Percentiles rank a stretch among this genome's conserved stretches.
Evolutionary conservation across 2,888 invertebrate species (phyloP).

Genomic region (Dorcus hopei): DNA sequence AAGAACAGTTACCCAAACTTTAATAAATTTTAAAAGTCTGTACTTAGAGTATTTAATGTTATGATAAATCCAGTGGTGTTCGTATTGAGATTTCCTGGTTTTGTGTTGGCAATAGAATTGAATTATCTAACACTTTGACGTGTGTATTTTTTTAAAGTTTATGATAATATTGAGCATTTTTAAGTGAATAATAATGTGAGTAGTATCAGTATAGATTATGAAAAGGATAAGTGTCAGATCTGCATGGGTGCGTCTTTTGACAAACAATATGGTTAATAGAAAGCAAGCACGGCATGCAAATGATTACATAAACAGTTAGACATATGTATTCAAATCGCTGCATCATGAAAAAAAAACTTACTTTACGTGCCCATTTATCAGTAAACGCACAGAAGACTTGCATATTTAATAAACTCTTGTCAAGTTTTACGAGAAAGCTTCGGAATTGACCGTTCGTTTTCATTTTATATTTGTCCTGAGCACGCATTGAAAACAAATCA

Average conservation of each 20-base stretch:
- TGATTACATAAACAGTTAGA: slow-evolving; percentile 7
- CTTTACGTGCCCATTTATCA: not conserved
- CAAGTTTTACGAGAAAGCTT: not conserved
- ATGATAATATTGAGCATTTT: not conserved
- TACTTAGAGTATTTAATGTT: no score
- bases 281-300: slow-evolving; percentile 18
- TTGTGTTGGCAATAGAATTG: no score
- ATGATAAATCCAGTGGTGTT: no score
- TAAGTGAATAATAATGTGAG: not conserved
- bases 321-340: slow-evolving; percentile 5
- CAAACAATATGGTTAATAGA: slow-evolving; percentile 21
- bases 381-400: not conserved
- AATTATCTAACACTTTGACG: no score
- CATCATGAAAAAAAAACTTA: slow-evolving; percentile 2
- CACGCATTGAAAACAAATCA: slow-evolving; percentile 1
- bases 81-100: no score
- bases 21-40: no score
- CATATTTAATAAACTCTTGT: not conserved
- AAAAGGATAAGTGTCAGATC: slow-evolving; percentile 3
- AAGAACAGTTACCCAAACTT: no score
- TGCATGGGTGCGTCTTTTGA: slow-evolving; percentile 18
- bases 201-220: not conserved
- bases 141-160: no score
- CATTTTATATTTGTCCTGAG: slow-evolving; percentile 2
- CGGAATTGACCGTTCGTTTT: not conserved